Base-by-base conservation (phyloP, 2,113 vertebrate species). In the cat (Felis catus) region DNA sequence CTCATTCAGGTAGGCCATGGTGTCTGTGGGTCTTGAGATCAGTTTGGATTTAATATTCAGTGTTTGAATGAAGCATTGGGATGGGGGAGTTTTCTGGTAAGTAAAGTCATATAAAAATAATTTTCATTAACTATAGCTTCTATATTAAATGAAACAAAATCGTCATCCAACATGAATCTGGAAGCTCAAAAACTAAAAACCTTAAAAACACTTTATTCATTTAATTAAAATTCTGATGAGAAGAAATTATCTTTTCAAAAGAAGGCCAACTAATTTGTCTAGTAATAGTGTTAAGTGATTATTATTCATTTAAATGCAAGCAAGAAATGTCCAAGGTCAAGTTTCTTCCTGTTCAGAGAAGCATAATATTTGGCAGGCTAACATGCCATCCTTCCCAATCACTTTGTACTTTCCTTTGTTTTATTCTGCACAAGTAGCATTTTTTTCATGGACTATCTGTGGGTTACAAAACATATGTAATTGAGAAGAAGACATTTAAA, bases 171-270 rank as follows among this genome's bases (percentile, higher is more conserved):
- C 88, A 6, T 95, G 29, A 95, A 84, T 36, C 45, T 61, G n/a
- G 48, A 83, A 79, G 61, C 58, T 61, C 93, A 81, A 66, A 74
- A 71, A 19, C 51, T 93, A 55, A 73, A 15, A 68, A 91, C 4
- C 73, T 91, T 84, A 70, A 73, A 15, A 63, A 88, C 4, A 79
- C 80, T 84, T 82, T 95, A 95, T 51, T 66, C 73, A 81, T 81
- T 89, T 63, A 95, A 83, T 70, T 95, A 95, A 98, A 97, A n/a
- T 16, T 23, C 8, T 2, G n/a, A 68, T 36, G 36, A 73, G 33
- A 91, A 87, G 29, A 95, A 88, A 71, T 68, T 89, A n/a, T 79
- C 55, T 82, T 92, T 85, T 89, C 74, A 92, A 94, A 61, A 76
- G 41, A 88, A 86, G 31, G 33, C 61, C 55, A 68, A 36, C n/a